Evolutionary conservation across 2,797 vertebrate species (phyloP).

Genomic region (Lithobates sylvaticus): DNA sequence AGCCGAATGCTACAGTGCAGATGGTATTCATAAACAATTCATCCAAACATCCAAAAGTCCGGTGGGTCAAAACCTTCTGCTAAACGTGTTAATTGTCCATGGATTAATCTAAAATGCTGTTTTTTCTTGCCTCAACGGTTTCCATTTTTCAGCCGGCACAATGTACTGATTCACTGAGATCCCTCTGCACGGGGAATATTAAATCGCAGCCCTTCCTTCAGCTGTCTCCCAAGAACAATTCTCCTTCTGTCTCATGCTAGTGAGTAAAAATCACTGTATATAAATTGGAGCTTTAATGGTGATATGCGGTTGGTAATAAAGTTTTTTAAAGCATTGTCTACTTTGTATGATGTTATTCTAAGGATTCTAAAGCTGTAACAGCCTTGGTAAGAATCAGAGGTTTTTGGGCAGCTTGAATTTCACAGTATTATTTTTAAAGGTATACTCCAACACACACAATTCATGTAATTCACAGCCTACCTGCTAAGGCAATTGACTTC

Average conservation of each 20-base stretch:
- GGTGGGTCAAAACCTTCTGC: conserved; percentile 49
- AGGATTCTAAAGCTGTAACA: conserved; percentile 25
- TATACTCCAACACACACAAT: background rate
- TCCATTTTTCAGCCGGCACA: conserved; percentile 54
- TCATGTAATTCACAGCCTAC: background rate
- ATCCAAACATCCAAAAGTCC: conserved; percentile 54
- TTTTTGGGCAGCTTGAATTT: background rate
- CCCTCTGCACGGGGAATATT: conserved; percentile 58
- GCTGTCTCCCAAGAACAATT: conserved; percentile 62
- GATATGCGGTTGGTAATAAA: conserved; percentile 48
- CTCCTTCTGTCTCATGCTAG: conserved; percentile 60
- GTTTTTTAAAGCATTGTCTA: conserved; percentile 56
- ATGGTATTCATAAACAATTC: conserved; percentile 48
- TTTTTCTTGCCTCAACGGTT: conserved; percentile 55
- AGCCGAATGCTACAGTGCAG: conserved; percentile 28
- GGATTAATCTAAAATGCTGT: conserved; percentile 56
- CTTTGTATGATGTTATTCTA: conserved; percentile 31
- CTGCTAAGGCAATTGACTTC: background rate
- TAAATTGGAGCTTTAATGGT: conserved; percentile 61
- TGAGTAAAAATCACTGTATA: conserved; percentile 58
- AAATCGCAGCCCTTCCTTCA: conserved; percentile 56
- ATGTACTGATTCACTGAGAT: conserved; percentile 59
- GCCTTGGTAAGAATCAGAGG: background rate
- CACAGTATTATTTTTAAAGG: background rate
- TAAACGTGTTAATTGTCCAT: conserved; percentile 57